Evolutionary conservation across 2,888 invertebrate species (phyloP).

Genomic region (Tiliacea citrago): DNA sequence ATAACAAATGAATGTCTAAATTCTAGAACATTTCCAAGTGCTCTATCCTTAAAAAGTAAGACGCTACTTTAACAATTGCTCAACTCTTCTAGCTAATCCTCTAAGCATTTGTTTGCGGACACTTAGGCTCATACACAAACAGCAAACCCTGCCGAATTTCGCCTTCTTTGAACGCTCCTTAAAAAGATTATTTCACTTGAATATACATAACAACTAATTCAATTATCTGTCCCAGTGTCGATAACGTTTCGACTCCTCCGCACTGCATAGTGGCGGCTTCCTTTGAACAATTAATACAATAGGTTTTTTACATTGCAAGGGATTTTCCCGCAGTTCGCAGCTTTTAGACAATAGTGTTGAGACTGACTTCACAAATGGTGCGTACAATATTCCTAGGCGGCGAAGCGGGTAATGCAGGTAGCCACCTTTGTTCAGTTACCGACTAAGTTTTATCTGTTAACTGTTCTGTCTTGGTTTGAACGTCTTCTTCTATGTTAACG

Average conservation of each 20-base stretch:
- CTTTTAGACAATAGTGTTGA: constrained; percentile 72
- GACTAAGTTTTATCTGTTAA: constrained; percentile 10
- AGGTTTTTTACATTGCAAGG: constrained; percentile 69
- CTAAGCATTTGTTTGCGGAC: constrained; percentile 48
- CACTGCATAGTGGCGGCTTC: constrained; percentile 73
- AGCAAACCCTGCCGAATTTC: constrained; percentile 34
- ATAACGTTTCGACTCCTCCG: constrained; percentile 69
- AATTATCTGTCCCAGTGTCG: constrained; percentile 77
- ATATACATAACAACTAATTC: constrained; percentile 75
- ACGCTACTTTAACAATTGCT: constrained; percentile 11
- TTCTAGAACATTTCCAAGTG: background rate
- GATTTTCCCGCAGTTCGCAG: constrained; percentile 76
- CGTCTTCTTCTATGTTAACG: background rate
- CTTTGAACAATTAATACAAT: constrained; percentile 77
- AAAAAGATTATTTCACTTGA: constrained; percentile 63
- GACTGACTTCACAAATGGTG: constrained; percentile 67
- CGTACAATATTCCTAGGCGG: constrained; percentile 57
- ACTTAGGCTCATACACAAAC: constrained; percentile 45
- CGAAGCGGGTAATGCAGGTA: constrained; percentile 71
- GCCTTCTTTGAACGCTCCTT: constrained; percentile 38
- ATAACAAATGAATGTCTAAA: background rate
- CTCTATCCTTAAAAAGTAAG: constrained; percentile 1
- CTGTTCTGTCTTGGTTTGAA: constrained; percentile 10
- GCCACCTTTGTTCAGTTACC: constrained; percentile 54
- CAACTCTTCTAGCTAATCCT: constrained; percentile 41